phyloP scores from a whole-genome alignment of 64 coral and sea anemone genomes.

The Orbicella faveolata region DNA sequence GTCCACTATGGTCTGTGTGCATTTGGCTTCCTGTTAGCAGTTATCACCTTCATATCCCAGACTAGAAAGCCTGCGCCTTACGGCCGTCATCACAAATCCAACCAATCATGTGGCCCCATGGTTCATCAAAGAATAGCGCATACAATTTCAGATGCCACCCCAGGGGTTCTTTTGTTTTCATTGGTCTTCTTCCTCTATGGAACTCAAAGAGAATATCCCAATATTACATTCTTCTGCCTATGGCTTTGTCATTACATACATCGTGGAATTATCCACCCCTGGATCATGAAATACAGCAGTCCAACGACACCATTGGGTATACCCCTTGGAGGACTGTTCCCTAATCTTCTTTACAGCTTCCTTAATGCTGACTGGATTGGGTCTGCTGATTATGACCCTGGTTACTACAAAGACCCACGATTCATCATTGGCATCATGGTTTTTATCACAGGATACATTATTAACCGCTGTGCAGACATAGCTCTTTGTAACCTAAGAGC shows the following conservation, averaged over 20 bases:
- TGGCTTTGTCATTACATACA: constrained; percentile 65
- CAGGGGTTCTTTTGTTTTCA: constrained; percentile 41
- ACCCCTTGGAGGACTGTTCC: constrained; percentile 27
- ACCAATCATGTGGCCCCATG: constrained; percentile 30
- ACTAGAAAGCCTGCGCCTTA: constrained; percentile 52
- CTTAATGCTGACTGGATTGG: constrained; percentile 63
- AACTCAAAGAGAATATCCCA: constrained; percentile 27
- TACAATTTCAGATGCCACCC: constrained; percentile 49
- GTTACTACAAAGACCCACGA: constrained; percentile 49
- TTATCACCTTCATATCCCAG: constrained; percentile 33
- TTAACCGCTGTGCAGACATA: constrained; percentile 52
- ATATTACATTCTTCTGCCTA: constrained; percentile 36
- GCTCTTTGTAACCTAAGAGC: constrained; percentile 29
- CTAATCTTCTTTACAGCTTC: constrained; percentile 50
- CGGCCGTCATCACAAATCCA: constrained; percentile 12
- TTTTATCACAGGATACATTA: constrained; percentile 47
- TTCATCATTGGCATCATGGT: constrained; percentile 38
- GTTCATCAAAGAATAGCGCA: constrained; percentile 48
- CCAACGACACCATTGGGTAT: constrained; percentile 54
- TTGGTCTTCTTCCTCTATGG: constrained; percentile 63
- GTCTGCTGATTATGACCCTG: neutral
- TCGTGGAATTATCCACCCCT: constrained; percentile 55
- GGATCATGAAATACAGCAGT: constrained; percentile 63
- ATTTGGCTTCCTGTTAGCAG: constrained; percentile 46
- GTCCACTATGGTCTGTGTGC: constrained; percentile 51